Conservation (phyloP, 2,888 invertebrate species). For the Terebella lapidaria region DNA sequence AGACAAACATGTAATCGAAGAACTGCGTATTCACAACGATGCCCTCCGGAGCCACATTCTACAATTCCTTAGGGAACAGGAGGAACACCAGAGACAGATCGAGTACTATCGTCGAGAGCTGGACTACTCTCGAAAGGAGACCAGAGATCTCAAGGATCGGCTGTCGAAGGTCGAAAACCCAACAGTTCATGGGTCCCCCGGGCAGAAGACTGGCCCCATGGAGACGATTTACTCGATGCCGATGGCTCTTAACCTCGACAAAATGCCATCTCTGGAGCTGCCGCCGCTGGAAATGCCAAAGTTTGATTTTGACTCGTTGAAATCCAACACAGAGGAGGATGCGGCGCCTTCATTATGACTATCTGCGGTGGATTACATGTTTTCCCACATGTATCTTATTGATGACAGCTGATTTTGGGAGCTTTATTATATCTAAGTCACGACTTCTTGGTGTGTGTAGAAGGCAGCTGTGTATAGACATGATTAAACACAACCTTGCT, state of each 20-base stretch:
- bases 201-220: neutral
- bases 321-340: neutral
- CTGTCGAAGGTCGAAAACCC: constrained; percentile 30
- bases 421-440: no score
- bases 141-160: constrained; percentile 3
- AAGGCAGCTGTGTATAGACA: no score
- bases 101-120: neutral
- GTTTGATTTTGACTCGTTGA: constrained; percentile 57
- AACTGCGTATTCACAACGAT: constrained; percentile 39
- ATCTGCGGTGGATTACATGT: neutral
- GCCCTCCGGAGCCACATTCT: constrained; percentile 39
- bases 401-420: no score
- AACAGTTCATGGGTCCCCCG: constrained; percentile 44
- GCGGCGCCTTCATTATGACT: neutral
- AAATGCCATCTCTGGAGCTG: constrained; percentile 57
- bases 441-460: no score
- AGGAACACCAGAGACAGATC: constrained; percentile 14
- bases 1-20: constrained; percentile 38
- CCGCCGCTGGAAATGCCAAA: constrained; percentile 63
- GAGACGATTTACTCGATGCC: neutral
- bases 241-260: constrained; percentile 17
- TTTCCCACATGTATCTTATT: neutral
- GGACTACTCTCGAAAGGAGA: constrained; percentile 7
- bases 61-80: constrained; percentile 35
- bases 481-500: no score